Evolutionary conservation across 2,888 invertebrate species (phyloP).

Genomic region (Tachina lurida): DNA sequence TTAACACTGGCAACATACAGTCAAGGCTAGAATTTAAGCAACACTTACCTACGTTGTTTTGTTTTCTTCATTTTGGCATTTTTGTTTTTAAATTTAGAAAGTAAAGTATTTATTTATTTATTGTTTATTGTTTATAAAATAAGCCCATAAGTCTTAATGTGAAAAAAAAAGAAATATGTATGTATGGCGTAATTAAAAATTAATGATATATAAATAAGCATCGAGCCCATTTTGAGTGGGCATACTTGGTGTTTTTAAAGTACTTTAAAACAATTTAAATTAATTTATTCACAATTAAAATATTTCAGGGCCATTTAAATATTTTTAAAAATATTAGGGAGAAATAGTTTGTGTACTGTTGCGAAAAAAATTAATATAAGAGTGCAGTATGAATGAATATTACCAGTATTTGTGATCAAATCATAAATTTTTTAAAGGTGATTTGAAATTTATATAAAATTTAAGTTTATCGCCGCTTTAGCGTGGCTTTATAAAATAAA

Average conservation of each 20-base stretch:
- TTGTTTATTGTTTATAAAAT: background rate
- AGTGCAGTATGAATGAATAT: too few relatives aligned
- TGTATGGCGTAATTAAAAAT: too few relatives aligned
- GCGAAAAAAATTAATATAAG: too few relatives aligned
- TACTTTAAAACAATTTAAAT: background rate
- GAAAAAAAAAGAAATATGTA: too few relatives aligned
- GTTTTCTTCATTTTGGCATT: background rate
- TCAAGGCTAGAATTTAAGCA: slow-evolving; percentile 5
- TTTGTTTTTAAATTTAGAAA: slow-evolving; percentile 2
- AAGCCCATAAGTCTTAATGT: background rate
- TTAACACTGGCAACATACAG: slow-evolving; percentile 34
- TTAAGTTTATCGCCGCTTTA: too few relatives aligned
- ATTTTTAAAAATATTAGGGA: too few relatives aligned
- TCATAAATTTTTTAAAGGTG: too few relatives aligned
- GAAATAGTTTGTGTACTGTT: too few relatives aligned
- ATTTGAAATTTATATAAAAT: too few relatives aligned
- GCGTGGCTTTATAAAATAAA: too few relatives aligned
- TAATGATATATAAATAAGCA: background rate
- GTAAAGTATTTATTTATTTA: background rate
- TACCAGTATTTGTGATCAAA: too few relatives aligned
- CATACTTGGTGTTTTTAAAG: background rate
- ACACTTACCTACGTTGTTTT: slow-evolving; percentile 10
- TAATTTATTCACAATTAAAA: background rate
- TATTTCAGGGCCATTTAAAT: background rate
- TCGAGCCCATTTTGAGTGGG: slow-evolving; percentile 7